A percentile compares a stretch with the other conserved stretches of the same genome.
Evolutionary conservation across 2,888 invertebrate genomes (phyloP).

Genomic region (Imbricaverruca yamaguchii): DNA sequence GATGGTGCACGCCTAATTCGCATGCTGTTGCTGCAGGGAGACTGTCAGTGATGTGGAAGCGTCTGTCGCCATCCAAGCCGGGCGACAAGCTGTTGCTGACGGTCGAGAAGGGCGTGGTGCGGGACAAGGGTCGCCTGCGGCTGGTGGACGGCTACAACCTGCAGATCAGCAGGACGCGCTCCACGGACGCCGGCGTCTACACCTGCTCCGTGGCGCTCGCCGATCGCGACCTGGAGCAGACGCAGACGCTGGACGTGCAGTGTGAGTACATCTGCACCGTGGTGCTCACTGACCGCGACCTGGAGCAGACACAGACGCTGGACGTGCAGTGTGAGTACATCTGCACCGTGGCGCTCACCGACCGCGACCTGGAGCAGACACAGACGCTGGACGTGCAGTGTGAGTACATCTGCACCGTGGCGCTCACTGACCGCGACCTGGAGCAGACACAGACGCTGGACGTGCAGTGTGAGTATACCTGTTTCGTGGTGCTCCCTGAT

Average conservation of each 20-base stretch:
- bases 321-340: too few species aligned
- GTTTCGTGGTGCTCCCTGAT: background rate
- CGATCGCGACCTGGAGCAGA: slow-evolving; percentile 5
- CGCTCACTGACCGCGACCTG: too few species aligned
- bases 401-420: too few species aligned
- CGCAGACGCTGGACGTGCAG: slow-evolving; percentile 4
- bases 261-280: background rate
- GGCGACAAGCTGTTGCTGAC: background rate
- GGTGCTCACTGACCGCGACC: too few species aligned
- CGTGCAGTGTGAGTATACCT: background rate
- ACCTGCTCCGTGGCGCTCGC: background rate
- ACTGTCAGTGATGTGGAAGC: background rate
- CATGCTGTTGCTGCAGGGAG: background rate
- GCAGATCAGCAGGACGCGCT: background rate
- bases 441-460: too few species aligned
- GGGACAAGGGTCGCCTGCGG: background rate
- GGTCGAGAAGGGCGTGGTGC: background rate
- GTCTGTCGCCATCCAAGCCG: too few species aligned
- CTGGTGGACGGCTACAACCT: slow-evolving; percentile 14
- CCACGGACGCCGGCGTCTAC: background rate
- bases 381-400: too few species aligned
- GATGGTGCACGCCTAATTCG: too few species aligned
- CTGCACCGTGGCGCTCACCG: too few species aligned
- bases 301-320: too few species aligned
- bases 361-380: too few species aligned